Base-by-base conservation (phyloP, 35 echinoderm and acorn worm species). In the Hemicentrotus pulcherrimus region DNA sequence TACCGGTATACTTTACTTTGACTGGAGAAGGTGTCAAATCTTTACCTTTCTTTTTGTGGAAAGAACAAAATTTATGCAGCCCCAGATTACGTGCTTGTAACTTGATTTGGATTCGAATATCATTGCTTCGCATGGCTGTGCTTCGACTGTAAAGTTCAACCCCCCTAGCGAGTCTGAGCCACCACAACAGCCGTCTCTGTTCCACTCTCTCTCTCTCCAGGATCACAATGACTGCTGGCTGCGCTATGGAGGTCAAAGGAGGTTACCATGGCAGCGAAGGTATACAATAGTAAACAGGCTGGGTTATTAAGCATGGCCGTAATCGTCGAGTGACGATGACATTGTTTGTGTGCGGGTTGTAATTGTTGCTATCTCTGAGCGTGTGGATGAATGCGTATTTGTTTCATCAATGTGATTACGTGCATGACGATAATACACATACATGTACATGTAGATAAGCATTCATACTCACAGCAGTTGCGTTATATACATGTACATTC, bases 251-350 rank as follows among this genome's bases (percentile, higher is more conserved):
- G 91, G 91, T 93, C 91, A 93, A 58, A 93, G 48, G 48, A 58
- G 46, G 91, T 93, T 93, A 46, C 91, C 91, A 93, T 93, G 91
- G 91, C 45, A 93, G 91, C 47, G 91, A 58, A 93, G 91, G 47
- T 93, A 93, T 58, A 93, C 91, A 93, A n/a, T 47, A 30, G 28
- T 58, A 58, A 22, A 93, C 91, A 93, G 46, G 22, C 65, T 78
- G 65, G 65, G 22, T 78, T 78, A 78, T 78, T 78, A 78, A 78
- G 65, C 65, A 78, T 28, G 28, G 65, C 16, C 19, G 61, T 71
- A 71, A 71, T 78, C 2, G 22, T 70, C 24, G 61, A 28, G 61
- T 78, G 65, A 15, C 65, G 61, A 78, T 78, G 65, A 78, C 65
- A 78, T 78, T 78, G 65, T 78, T 78, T 78, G 65, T 78, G 65